These are phyloP conservation scores for Noctua janthina DNA, from an alignment of 2,888 invertebrate genomes.

Conservation along the genomic window DNA sequence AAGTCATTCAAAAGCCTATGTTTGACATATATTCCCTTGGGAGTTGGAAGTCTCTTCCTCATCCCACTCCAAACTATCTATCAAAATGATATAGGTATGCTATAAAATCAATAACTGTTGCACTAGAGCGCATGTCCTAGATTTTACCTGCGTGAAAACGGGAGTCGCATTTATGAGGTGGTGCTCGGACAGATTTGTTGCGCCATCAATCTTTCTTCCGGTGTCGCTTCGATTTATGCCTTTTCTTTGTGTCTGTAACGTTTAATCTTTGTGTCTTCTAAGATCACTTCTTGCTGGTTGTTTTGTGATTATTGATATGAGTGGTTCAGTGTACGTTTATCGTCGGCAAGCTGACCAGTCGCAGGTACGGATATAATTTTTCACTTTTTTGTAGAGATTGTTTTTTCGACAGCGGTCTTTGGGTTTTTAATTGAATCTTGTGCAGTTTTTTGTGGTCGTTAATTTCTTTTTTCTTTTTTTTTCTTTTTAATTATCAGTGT, in stretches of 20 bases:
- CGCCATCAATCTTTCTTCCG: slow-evolving; percentile 12
- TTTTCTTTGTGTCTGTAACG: neutral
- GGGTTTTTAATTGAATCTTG: neutral
- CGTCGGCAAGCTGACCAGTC: slow-evolving; percentile 5
- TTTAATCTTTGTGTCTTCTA: neutral
- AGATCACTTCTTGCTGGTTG: neutral
- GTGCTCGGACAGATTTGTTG: slow-evolving; percentile 49
- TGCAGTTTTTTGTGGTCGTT: neutral
- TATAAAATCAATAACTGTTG: slow-evolving; percentile 53
- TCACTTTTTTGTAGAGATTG: neutral
- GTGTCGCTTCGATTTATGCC: neutral
- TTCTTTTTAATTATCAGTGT: neutral
- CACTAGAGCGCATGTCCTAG: slow-evolving; percentile 56
- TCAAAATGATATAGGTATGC: slow-evolving; percentile 33
- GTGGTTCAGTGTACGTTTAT: slow-evolving; percentile 28
- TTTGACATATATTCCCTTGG: slow-evolving; percentile 27
- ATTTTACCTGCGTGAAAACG: slow-evolving; percentile 34
- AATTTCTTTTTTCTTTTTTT: neutral
- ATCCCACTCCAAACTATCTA: slow-evolving; percentile 1
- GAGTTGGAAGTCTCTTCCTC: slow-evolving; percentile 13
- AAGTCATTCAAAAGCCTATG: slow-evolving; percentile 28
- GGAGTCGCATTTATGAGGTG: slow-evolving; percentile 17
- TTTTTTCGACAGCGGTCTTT: neutral
- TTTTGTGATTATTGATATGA: slow-evolving; percentile 30
- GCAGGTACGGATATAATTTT: slow-evolving; percentile 23